These are phyloP conservation scores for Rhynchonema sp. DNA, from an alignment of 2,888 invertebrate genomes.

Conservation along the genomic window DNA sequence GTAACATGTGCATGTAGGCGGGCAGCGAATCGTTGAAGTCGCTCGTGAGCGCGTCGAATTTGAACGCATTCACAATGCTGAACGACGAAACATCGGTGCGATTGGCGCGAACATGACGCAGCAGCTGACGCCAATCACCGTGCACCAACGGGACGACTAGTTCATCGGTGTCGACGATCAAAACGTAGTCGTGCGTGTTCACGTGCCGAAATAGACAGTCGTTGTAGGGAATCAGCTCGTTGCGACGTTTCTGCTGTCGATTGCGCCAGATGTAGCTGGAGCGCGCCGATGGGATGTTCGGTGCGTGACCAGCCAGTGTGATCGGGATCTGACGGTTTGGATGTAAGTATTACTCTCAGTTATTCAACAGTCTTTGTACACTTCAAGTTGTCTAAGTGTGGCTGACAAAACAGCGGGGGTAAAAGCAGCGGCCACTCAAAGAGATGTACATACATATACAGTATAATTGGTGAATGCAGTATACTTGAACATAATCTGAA, in stretches of 20 bases:
- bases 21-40: neutral
- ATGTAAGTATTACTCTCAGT: too few species aligned
- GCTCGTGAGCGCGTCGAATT: slow-evolving; percentile 38
- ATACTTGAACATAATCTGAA: too few species aligned
- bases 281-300: slow-evolving; percentile 49
- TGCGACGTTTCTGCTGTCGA: slow-evolving; percentile 75
- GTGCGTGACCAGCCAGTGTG: slow-evolving; percentile 67
- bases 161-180: slow-evolving; percentile 79
- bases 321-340: slow-evolving; percentile 34
- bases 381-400: neutral
- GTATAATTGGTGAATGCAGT: too few species aligned
- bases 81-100: slow-evolving; percentile 11
- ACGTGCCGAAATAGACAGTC: slow-evolving; percentile 81
- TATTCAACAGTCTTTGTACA: neutral
- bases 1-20: slow-evolving; percentile 9
- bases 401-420: too few species aligned
- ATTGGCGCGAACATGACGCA: slow-evolving; percentile 42
- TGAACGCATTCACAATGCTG: slow-evolving; percentile 65
- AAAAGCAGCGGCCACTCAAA: too few species aligned
- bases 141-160: slow-evolving; percentile 67
- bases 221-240: slow-evolving; percentile 85
- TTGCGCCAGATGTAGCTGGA: slow-evolving; percentile 57
- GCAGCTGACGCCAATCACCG: slow-evolving; percentile 51
- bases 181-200: slow-evolving; percentile 52
- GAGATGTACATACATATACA: too few species aligned